Base-by-base conservation (phyloP, 2,888 invertebrate genomes). In the Lepidonotus clava region DNA sequence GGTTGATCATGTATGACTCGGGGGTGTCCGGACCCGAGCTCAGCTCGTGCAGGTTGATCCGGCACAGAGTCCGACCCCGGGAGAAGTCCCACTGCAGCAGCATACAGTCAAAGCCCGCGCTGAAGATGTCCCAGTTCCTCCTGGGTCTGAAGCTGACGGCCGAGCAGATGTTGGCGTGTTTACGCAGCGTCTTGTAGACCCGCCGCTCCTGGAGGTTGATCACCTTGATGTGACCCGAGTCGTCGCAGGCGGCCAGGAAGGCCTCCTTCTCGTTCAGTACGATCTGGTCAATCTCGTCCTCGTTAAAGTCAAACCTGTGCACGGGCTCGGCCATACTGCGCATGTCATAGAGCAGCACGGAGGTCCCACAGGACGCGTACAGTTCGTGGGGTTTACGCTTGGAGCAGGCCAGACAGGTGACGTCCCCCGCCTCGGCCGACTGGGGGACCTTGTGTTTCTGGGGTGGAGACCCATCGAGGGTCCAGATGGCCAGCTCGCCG, bases 71-170 rank as follows among this genome's bases (percentile, higher is more conserved):
- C 46, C 92, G 92, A 5, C 90, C 91, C 18, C 91, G 90, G 0
- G 92, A 90, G 86, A 92, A 93, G 87, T 93, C 92, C 93, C 94
- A 94, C 84, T 93, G 93, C 21, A 94, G 91, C 18, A 94, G 87
- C 56, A 92, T 91, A 83, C 91, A 92, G 89, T 94, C 94, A 86
- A 93, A 89, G 6, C 93, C 93, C 4, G 92, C 93, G 61, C 91
- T 92, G 46, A 93, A 88, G 18, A 94, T 86, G 84, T 93, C 92
- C 91, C 91, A 92, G 8, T 91, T 91, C 71, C 91, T 90, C 14
- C 90, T 88, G 5, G 91, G 91, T 32, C 92, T 90, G 84, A 94
- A 94, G 71, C 90, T 88, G 18, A 91, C 91, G 28, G 93, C 90
- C 0, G 93, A 91, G 89, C 93, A 93, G 46, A 94, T 93, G 86